phyloP scores from a whole-genome alignment of 2,113 vertebrate species.

The Eudorcas thomsonii region DNA sequence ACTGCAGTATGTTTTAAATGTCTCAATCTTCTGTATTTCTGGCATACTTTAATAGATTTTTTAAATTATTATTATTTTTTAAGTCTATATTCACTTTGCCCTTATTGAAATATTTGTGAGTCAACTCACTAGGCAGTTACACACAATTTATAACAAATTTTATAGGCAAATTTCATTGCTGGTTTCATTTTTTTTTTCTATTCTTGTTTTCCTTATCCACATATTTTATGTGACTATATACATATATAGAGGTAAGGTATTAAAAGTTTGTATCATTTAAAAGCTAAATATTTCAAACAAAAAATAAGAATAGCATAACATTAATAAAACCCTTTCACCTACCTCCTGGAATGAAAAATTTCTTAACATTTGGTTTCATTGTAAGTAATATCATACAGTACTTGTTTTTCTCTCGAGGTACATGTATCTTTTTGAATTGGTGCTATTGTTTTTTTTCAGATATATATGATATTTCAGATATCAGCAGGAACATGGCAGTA shows the following conservation, averaged over 20 bases:
- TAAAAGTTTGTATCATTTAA: neutral
- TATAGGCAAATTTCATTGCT: neutral
- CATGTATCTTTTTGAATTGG: neutral
- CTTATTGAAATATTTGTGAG: neutral
- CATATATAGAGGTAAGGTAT: neutral
- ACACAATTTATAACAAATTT: neutral
- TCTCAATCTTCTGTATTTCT: neutral
- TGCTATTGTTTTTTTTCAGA: neutral
- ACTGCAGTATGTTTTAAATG: neutral
- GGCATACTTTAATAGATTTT: neutral
- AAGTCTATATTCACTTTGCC: neutral
- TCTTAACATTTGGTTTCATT: neutral
- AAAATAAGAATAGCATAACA: neutral
- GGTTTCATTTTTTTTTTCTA: neutral
- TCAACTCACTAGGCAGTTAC: neutral
- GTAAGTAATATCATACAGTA: neutral
- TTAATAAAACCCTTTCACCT: neutral
- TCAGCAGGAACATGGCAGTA: neutral
- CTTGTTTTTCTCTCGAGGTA: neutral
- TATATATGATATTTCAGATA: neutral
- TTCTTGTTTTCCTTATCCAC: neutral
- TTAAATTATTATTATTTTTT: fast-evolving
- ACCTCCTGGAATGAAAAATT: neutral
- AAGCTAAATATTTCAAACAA: neutral
- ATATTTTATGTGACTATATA: neutral